phyloP scores from a whole-genome alignment of 2,888 invertebrate species.

The Drosophila setosimentum region DNA sequence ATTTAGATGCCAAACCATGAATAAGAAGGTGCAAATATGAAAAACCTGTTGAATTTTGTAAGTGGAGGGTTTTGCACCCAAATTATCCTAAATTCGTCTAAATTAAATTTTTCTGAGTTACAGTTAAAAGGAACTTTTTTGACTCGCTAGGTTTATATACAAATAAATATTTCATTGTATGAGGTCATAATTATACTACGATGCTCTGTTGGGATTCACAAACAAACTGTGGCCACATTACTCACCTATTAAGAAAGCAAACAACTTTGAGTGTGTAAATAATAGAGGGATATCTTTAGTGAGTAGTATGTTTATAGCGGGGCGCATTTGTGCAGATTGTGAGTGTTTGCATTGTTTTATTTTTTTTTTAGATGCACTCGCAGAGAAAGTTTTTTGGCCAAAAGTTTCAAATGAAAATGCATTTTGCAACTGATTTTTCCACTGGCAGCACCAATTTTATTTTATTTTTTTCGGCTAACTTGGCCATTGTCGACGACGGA shows the following conservation, averaged over 20 bases:
- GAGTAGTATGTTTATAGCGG: constrained; percentile 11
- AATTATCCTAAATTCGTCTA: not conserved
- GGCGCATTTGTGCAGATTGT: constrained; percentile 23
- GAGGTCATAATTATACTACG: not conserved
- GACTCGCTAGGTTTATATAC: not conserved
- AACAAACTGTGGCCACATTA: constrained; percentile 15
- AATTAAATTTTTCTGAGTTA: too few species aligned
- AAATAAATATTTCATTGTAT: not conserved
- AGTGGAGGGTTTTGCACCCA: too few species aligned
- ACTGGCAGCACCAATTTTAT: constrained; percentile 52
- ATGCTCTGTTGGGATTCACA: not conserved
- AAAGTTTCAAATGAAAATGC: constrained; percentile 79
- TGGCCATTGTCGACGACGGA: constrained; percentile 52
- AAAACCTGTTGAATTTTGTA: not conserved
- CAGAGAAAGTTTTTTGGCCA: constrained; percentile 58
- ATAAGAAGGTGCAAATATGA: not conserved
- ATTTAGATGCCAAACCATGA: not conserved
- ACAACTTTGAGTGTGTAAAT: constrained; percentile 30
- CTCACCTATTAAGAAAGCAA: constrained; percentile 32
- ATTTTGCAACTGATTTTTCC: constrained; percentile 75
- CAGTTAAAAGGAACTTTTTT: too few species aligned
- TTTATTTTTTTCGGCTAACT: constrained; percentile 43
- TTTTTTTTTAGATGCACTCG: constrained; percentile 51
- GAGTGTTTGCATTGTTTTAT: constrained; percentile 58
- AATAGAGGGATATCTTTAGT: constrained; percentile 29